Evolutionary conservation across 2,113 vertebrate species (phyloP).

Genomic region (Neoarius graeffei): DNA sequence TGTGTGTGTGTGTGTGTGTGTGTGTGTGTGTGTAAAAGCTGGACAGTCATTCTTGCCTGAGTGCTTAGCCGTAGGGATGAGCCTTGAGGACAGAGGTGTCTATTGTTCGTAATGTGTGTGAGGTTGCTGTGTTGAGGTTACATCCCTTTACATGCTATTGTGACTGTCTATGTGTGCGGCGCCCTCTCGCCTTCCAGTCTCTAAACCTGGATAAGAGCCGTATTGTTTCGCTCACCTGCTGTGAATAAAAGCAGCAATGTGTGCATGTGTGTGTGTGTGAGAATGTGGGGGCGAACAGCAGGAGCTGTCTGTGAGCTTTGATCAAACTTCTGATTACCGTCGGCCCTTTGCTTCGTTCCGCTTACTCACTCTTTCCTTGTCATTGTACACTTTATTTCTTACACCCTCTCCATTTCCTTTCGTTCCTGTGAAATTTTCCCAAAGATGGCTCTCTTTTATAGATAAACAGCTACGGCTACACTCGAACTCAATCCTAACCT

Average conservation of each 20-base stretch:
- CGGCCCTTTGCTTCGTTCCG: background rate
- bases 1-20: background rate
- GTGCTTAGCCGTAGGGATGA: background rate
- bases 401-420: background rate
- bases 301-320: background rate
- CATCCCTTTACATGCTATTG: background rate
- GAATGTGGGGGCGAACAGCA: background rate
- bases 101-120: slow-evolving; percentile 32
- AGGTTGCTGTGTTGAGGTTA: slow-evolving; percentile 8
- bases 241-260: slow-evolving; percentile 2
- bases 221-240: slow-evolving; percentile 24
- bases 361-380: slow-evolving; percentile 11
- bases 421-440: background rate
- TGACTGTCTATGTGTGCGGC: slow-evolving; percentile 2
- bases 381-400: background rate
- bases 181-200: background rate
- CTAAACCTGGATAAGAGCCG: slow-evolving; percentile 23
- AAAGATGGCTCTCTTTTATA: background rate
- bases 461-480: background rate
- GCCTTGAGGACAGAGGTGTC: slow-evolving; percentile 4
- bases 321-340: slow-evolving; percentile 5
- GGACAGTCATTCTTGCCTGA: background rate
- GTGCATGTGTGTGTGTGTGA: background rate
- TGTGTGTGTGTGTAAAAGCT: no score
- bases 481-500: background rate